Evolutionary conservation across 2,797 vertebrate species (phyloP).

Genomic region (Brachyalestes nurse): DNA sequence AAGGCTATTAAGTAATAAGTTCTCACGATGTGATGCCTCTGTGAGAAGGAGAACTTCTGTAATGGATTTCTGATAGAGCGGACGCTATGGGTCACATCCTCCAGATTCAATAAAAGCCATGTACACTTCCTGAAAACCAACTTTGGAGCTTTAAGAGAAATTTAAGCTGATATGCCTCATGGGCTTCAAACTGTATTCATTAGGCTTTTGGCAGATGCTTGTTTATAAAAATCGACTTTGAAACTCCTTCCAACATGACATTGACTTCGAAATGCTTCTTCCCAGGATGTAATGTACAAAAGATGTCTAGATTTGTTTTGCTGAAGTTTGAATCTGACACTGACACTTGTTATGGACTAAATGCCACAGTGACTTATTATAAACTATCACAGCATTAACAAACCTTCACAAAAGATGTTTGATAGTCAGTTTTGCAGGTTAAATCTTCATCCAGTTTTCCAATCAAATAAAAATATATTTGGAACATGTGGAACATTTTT

Average conservation of each 20-base stretch:
- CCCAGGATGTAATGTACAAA: neutral
- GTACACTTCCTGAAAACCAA: conserved; percentile 26
- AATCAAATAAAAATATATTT: no score
- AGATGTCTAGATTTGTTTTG: conserved; percentile 4
- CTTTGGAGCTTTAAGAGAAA: conserved; percentile 16
- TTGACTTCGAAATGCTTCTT: conserved; percentile 4
- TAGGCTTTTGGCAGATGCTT: neutral
- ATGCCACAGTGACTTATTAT: neutral
- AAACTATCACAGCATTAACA: neutral
- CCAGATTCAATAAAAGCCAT: conserved; percentile 43
- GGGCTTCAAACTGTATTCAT: conserved; percentile 26
- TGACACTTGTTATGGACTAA: neutral
- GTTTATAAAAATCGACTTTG: conserved; percentile 35
- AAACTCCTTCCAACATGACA: conserved; percentile 9
- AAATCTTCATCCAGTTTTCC: no score
- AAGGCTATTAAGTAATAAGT: conserved; percentile 65
- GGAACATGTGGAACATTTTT: no score
- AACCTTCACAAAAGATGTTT: no score
- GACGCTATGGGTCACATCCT: conserved; percentile 48
- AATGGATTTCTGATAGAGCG: conserved; percentile 51
- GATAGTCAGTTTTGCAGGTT: no score
- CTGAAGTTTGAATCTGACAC: neutral
- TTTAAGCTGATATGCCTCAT: conserved; percentile 3
- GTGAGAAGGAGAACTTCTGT: conserved; percentile 42
- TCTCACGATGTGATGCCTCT: conserved; percentile 42